A percentile compares a stretch with the other conserved stretches of the same genome.
Conservation (phyloP, 1,140 invertebrate species). For the Cyclargus thomasi region DNA sequence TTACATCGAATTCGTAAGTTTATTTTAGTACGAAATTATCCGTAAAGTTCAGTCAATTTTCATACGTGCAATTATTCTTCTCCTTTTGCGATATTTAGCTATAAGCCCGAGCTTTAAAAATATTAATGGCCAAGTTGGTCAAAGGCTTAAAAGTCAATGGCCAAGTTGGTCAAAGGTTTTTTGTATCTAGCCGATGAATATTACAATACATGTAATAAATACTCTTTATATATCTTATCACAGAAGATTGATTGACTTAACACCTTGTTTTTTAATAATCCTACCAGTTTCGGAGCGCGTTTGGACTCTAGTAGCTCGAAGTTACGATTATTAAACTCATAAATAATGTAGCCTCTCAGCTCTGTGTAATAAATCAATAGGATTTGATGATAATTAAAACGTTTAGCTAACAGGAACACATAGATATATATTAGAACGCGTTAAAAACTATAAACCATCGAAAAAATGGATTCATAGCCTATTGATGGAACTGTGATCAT, state of each 20-base stretch:
- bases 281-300: neutral
- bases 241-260: slow-evolving; percentile 2
- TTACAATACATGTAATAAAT: slow-evolving; percentile 12
- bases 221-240: slow-evolving; percentile 6
- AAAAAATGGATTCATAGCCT: no score
- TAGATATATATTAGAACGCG: neutral
- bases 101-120: neutral
- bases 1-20: no score
- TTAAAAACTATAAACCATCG: no score
- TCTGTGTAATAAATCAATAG: neutral
- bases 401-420: neutral
- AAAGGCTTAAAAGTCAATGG: slow-evolving; percentile 1
- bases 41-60: neutral
- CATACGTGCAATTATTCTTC: neutral
- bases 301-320: neutral
- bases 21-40: no score
- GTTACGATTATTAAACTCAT: neutral
- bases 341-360: neutral
- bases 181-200: neutral
- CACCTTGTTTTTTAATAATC: slow-evolving; percentile 14
- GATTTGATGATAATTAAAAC: neutral
- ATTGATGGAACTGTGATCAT: no score
- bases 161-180: neutral
- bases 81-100: neutral
- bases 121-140: slow-evolving; percentile 6